phyloP scores from a whole-genome alignment of 2,113 vertebrate genomes.

The Osmerus mordax region DNA sequence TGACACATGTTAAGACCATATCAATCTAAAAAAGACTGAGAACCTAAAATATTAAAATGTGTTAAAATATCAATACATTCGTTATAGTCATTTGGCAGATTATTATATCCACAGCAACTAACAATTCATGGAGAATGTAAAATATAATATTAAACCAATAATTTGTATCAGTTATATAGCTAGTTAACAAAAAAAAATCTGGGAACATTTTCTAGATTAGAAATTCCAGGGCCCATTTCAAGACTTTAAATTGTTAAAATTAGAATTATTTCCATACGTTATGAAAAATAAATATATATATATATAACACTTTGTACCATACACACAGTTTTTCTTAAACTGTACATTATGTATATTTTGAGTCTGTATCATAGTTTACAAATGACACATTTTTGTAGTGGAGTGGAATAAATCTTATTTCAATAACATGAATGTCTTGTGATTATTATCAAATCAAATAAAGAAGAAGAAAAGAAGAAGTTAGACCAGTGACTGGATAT shows the following conservation, averaged over 20 bases:
- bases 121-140: no score
- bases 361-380: slow-evolving; percentile 72
- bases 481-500: not conserved
- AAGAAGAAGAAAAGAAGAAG: not conserved
- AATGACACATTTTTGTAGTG: slow-evolving; percentile 76
- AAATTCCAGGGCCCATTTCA: slow-evolving; percentile 5
- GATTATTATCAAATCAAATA: not conserved
- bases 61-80: not conserved
- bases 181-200: no score
- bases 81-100: no score
- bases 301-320: slow-evolving; percentile 57
- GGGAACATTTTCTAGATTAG: not conserved
- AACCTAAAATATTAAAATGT: slow-evolving; percentile 6
- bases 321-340: slow-evolving; percentile 41
- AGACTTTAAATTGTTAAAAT: not conserved
- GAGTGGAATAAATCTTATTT: slow-evolving; percentile 75
- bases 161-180: no score
- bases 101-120: no score
- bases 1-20: not conserved
- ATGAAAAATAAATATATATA: slow-evolving; percentile 35
- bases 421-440: slow-evolving; percentile 22
- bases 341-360: slow-evolving; percentile 76
- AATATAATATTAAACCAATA: no score
- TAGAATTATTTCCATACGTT: slow-evolving; percentile 21
- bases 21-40: slow-evolving; percentile 1